A percentile compares a stretch with the other conserved stretches of the same genome.
Conservation (phyloP, 1,140 invertebrate genomes). For the Brachionus koreanus region DNA sequence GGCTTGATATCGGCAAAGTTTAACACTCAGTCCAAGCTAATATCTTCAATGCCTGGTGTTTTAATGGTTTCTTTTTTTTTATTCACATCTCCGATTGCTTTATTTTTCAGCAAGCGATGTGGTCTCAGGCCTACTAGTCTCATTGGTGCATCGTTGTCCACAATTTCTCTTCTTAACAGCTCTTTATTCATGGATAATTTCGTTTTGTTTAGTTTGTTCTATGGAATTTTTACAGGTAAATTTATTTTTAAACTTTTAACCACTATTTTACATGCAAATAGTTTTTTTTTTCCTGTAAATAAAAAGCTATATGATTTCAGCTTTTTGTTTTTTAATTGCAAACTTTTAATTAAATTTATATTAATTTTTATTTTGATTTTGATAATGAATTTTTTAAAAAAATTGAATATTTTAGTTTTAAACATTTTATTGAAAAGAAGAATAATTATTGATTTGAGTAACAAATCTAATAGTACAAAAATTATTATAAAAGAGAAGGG, state of each 20-base stretch:
- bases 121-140: background rate
- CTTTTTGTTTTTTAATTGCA: no score
- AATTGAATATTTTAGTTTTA: no score
- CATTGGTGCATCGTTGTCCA: background rate
- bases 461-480: no score
- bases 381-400: no score
- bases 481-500: no score
- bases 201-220: conserved; percentile 20
- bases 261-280: background rate
- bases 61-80: conserved; percentile 33
- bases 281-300: background rate
- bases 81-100: background rate
- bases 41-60: background rate
- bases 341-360: no score
- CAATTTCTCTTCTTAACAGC: conserved; percentile 7
- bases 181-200: conserved; percentile 12
- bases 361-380: no score
- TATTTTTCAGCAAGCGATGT: conserved; percentile 17
- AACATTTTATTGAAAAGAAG: no score
- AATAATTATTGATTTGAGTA: no score
- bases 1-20: background rate
- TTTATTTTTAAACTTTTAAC: background rate
- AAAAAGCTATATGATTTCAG: background rate
- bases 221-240: conserved; percentile 27
- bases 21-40: background rate